A percentile compares a stretch with the other conserved stretches of the same genome.
Conservation (phyloP, 2,888 invertebrate species). For the Trissoscelio sp. region DNA sequence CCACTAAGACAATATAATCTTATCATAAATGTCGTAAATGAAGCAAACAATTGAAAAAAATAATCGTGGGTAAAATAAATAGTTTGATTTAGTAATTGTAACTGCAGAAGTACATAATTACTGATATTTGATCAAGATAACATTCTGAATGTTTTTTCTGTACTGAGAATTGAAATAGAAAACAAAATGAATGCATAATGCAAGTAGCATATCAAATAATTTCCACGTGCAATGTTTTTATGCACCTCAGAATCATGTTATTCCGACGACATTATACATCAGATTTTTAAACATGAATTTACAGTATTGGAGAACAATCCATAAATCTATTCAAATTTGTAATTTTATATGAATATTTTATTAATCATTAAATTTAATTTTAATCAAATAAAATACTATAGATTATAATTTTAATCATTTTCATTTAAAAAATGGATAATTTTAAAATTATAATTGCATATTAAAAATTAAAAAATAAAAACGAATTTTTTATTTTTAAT, state of each 20-base stretch:
- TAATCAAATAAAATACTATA: too few species aligned
- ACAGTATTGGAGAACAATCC: background rate
- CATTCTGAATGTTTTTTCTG: conserved; percentile 46
- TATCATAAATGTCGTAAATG: conserved; percentile 29
- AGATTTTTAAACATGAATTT: conserved; percentile 34
- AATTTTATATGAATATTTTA: too few species aligned
- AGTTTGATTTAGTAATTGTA: conserved; percentile 47
- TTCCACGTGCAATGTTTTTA: conserved; percentile 59
- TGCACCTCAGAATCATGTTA: conserved; percentile 39
- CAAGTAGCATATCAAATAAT: conserved; percentile 56
- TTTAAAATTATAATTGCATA: too few species aligned
- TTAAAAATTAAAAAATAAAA: too few species aligned
- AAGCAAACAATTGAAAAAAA: conserved; percentile 33
- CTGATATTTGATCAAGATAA: conserved; percentile 59
- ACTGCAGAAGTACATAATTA: conserved; percentile 37
- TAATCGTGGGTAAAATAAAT: conserved; percentile 30
- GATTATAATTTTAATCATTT: too few species aligned
- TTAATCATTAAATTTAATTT: too few species aligned
- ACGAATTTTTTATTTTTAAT: too few species aligned
- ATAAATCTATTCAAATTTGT: background rate
- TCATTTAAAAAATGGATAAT: too few species aligned
- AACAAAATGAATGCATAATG: conserved; percentile 66
- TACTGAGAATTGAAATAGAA: conserved; percentile 49
- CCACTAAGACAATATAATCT: too few species aligned
- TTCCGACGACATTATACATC: conserved; percentile 37